phyloP scores from a whole-genome alignment of 1,140 invertebrate species.

The Bombus picipes region DNA sequence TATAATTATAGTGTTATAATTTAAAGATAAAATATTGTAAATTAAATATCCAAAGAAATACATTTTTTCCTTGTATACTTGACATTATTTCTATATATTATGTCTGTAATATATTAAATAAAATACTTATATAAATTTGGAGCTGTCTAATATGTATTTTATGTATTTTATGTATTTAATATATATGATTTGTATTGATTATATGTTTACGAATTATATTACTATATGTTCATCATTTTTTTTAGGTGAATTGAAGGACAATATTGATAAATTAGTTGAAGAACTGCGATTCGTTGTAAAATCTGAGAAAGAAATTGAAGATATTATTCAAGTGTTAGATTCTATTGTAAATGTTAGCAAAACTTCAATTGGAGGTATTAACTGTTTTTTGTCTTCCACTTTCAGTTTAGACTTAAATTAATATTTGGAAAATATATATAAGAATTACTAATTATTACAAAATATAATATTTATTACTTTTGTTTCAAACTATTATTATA shows the following conservation, averaged over 20 bases:
- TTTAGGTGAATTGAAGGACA: conserved; percentile 61
- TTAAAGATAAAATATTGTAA: neutral
- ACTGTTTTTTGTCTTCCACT: neutral
- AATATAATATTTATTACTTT: neutral
- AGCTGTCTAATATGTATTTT: neutral
- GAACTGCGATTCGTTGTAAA: conserved; percentile 60
- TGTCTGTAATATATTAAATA: neutral
- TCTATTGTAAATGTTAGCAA: conserved; percentile 64
- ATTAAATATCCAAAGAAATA: neutral
- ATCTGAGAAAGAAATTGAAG: conserved; percentile 45
- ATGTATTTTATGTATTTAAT: neutral
- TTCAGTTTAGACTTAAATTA: neutral
- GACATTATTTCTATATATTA: neutral
- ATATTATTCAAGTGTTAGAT: conserved; percentile 68
- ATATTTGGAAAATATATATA: neutral
- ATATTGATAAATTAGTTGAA: conserved; percentile 64
- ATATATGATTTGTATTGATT: neutral
- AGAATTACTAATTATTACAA: neutral
- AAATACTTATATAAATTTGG: neutral
- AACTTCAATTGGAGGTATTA: conserved; percentile 64
- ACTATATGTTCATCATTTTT: neutral
- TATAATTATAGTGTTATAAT: neutral
- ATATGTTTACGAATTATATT: neutral
- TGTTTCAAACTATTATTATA: neutral
- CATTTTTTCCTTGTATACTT: neutral